Base-by-base conservation (phyloP, 2,888 invertebrate genomes). In the Eubasilissa splendida region DNA sequence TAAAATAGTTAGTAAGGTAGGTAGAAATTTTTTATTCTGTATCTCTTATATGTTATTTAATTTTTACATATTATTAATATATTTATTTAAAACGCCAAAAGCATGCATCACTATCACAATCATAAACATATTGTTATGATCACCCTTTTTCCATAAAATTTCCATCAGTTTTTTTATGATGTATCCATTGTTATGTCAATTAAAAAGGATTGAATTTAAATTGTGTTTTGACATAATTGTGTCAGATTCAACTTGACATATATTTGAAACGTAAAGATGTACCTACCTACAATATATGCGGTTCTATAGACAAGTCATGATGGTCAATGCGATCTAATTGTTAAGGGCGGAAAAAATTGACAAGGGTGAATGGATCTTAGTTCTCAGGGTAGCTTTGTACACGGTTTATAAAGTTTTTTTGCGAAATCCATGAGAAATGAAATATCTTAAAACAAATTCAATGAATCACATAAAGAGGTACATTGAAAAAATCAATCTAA, bases 251-350 rank as follows among this genome's bases (percentile, higher is more conserved):
- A 33, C 12, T 10, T 11, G n/a, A 33, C n/a, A 63, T 33, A 63
- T 33, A 31, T 33, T 33, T 58, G 8, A n/a, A n/a, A 11, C 4
- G 4, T 58, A 58, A 8, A 58, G 11, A 58, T 58, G 9, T n/a
- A 58, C 58, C 7, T 22, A 22, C 42, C 8, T 58, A 70, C 22
- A 54, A 70, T 22, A 53, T 53, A 8, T 52, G 14, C 14, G 9
- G 4, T 70, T 70, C 70, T 53, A 70, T 54, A 33, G 31, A 70
- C 68, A 22, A 31, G 53, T 22, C 54, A 54, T 54, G 22, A 54
- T 14, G 14, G 8, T 74, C 74, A 74, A 74, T 74, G 59, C 14
- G n/a, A 50, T 74, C 33, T 74, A 74, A 74, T 74, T 74, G 74
- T 74, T 12, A 59, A 8, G 50, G 50, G 42, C 0, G 14, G 33